These are phyloP conservation scores for Bombyx mori DNA, from an alignment of 1,140 invertebrate species.

Conservation along the genomic window ASM3026992v2 NC_085120.1:9556501-9557000, in stretches of 20 bases:
- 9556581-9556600: too few relatives aligned
- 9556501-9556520: too few relatives aligned
- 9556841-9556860: too few relatives aligned
- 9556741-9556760: slow-evolving; percentile 9
- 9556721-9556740: too few relatives aligned
- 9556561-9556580: too few relatives aligned
- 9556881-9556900: slow-evolving; percentile 23
- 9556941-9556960: slow-evolving; percentile 20
- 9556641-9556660: slow-evolving; percentile 12
- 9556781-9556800: slow-evolving; percentile 28
- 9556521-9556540: too few relatives aligned
- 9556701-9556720: slow-evolving; percentile 4
- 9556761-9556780: slow-evolving; percentile 35
- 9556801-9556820: slow-evolving; percentile 3
- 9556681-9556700: slow-evolving; percentile 15
- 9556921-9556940: slow-evolving; percentile 21
- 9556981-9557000: slow-evolving; percentile 44
- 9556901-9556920: slow-evolving; percentile 22
- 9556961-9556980: slow-evolving; percentile 34
- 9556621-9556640: too few relatives aligned
- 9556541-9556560: too few relatives aligned
- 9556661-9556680: slow-evolving; percentile 37
- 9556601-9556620: too few relatives aligned
- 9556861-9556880: slow-evolving; percentile 29
- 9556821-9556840: too few relatives aligned